Base-by-base conservation (phyloP, 2,888 invertebrate genomes). In the Branchinecta sandiegonensis region DNA sequence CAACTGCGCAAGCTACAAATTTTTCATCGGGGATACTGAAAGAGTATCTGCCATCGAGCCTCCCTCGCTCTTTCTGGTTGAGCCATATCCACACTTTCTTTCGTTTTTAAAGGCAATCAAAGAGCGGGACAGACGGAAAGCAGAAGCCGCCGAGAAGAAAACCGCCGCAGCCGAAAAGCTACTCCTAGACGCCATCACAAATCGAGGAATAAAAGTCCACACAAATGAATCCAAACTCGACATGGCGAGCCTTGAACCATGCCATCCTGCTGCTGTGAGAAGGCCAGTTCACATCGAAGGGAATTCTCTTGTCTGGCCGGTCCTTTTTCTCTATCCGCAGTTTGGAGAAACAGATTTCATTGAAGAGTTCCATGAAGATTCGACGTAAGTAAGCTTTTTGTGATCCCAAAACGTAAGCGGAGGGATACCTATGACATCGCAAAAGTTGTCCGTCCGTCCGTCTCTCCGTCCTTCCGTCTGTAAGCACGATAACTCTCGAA, bases 271-370 rank as follows among this genome's bases (percentile, higher is more conserved):
- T 48, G 80, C 86, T 8, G 82, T 83, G 65, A 82, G 85, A 68
- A 79, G 81, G 70, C 81, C 83, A 67, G 89, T 90, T 1, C 81
- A 83, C 74, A 74, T 89, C 12, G 82, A 74, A 78, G 74, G 84
- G 0, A 79, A 79, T 12, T 77, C 78, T 64, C 78, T 96, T 12
- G 79, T 86, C 67, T 96, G 94, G 94, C 95, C 95, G 0, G 86
- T 93, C 0, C 80, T 90, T 17, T 84, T 95, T 72, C 79, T 91
- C 12, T 96, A 94, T 78, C 95, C 95, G 0, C 94, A 95, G 78
- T 86, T 86, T 75, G 81, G 86, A 70, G 85, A 88, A 74, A 89
- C 91, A 66, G 96, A 97, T 78, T 90, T 93, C 73, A 83, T 96
- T 63, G 86, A 88, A 76, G 83, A 84, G 70, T 89, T 94, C 75